phyloP scores from a whole-genome alignment of 2,888 invertebrate species.

The Chesias legatella region DNA sequence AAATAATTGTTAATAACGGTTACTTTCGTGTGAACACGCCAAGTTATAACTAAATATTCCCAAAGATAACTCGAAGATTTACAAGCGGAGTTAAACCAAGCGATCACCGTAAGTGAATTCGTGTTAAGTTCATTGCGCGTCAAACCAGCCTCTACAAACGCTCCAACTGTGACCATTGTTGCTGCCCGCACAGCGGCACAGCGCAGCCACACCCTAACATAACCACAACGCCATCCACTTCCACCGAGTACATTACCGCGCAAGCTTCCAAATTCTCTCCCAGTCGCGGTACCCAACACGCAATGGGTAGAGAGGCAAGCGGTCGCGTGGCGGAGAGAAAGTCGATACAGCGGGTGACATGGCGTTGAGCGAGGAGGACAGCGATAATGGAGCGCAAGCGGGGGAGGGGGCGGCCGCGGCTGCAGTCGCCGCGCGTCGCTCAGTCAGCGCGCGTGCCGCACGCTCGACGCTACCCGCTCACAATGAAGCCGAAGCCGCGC shows the following conservation, averaged over 20 bases:
- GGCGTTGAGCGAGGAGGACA: conserved; percentile 59
- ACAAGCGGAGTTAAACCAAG: no score
- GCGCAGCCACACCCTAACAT: conserved; percentile 31
- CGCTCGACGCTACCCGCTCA: conserved; percentile 58
- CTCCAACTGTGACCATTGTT: conserved; percentile 40
- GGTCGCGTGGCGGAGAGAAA: conserved; percentile 1
- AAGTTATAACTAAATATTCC: no score
- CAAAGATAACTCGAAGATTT: no score
- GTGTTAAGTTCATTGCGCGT: background rate
- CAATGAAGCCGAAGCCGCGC: conserved; percentile 58
- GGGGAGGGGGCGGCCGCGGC: conserved; percentile 31
- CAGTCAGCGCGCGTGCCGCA: conserved; percentile 38
- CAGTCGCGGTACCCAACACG: conserved; percentile 2
- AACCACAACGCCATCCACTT: conserved; percentile 5
- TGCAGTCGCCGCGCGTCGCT: conserved; percentile 48
- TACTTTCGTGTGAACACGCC: no score
- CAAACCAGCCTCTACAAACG: conserved; percentile 35
- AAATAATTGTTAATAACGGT: no score
- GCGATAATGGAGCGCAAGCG: conserved; percentile 46
- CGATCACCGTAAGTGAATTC: no score
- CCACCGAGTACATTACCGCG: conserved; percentile 23
- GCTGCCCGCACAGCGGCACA: conserved; percentile 33
- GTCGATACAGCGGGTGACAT: conserved; percentile 42
- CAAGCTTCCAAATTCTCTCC: background rate
- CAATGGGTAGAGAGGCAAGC: conserved; percentile 11